These are phyloP conservation scores for Nibea coibor DNA, from an alignment of 2,113 vertebrate species.

Conservation along the genomic window DNA sequence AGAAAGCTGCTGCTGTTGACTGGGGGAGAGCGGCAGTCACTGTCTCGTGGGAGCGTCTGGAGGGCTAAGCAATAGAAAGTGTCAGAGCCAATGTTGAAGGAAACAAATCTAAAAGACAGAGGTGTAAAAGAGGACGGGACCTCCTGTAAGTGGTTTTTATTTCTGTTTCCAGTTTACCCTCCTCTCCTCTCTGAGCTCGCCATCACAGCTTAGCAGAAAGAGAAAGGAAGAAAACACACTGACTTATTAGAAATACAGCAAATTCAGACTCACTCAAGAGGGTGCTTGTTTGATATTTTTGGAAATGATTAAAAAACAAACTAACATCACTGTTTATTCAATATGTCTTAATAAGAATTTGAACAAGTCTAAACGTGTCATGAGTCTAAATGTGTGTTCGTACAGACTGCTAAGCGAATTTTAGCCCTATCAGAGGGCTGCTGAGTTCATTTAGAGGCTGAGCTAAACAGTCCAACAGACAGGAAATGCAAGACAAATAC, in stretches of 20 bases:
- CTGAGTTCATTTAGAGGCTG: too few species aligned
- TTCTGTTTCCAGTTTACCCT: neutral
- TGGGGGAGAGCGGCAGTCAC: constrained; percentile 28
- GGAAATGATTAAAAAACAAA: neutral
- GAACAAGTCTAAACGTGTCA: too few species aligned
- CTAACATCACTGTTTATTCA: neutral
- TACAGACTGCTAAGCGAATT: neutral
- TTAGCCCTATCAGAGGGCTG: neutral
- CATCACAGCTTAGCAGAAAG: neutral
- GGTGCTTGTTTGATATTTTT: too few species aligned
- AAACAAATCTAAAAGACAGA: constrained; percentile 34
- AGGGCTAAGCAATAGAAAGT: constrained; percentile 39
- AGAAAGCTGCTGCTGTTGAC: constrained; percentile 32
- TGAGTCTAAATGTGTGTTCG: neutral
- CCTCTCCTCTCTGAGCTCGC: neutral
- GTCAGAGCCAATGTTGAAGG: constrained; percentile 29
- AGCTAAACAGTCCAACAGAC: too few species aligned
- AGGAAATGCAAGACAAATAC: too few species aligned
- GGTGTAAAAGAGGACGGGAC: constrained; percentile 11
- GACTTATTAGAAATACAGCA: too few species aligned
- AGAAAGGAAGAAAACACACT: neutral
- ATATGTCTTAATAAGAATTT: neutral
- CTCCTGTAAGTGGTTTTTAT: neutral
- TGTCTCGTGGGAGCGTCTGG: constrained; percentile 13
- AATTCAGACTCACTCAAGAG: too few species aligned